A percentile compares a stretch with the other conserved stretches of the same genome.
phyloP scores from a whole-genome alignment of 2,888 invertebrate species.

The Spodoptera exigua region DNA sequence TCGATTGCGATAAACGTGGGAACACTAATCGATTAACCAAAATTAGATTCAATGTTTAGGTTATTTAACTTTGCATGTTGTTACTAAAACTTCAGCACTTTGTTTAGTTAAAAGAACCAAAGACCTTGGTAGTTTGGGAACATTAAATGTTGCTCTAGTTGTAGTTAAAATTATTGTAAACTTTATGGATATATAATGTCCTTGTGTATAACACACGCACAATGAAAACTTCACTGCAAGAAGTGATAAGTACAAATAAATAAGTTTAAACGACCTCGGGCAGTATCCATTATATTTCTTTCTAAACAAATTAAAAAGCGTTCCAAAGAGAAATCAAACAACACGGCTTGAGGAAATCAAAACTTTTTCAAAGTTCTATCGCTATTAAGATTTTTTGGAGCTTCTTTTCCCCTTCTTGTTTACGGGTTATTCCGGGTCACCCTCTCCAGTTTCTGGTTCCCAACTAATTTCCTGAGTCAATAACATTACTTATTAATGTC shows the following conservation, averaged over 20 bases:
- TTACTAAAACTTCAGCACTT: not conserved
- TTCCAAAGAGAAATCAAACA: conserved; percentile 36
- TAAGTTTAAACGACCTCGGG: conserved; percentile 1
- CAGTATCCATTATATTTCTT: conserved; percentile 7
- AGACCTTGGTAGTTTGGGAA: too few species aligned
- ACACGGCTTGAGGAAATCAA: conserved; percentile 43
- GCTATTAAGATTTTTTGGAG: conserved; percentile 43
- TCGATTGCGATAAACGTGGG: conserved; percentile 64
- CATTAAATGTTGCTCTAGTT: too few species aligned
- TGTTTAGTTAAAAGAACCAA: too few species aligned
- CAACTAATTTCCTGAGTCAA: conserved; percentile 22
- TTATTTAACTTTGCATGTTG: conserved; percentile 32
- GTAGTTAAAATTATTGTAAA: too few species aligned
- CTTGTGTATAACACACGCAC: too few species aligned
- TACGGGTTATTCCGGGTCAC: conserved; percentile 16
- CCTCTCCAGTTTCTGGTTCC: conserved; percentile 22
- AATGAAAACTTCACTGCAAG: not conserved
- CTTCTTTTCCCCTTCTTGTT: conserved; percentile 34
- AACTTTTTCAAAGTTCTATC: conserved; percentile 45
- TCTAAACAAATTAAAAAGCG: conserved; percentile 23
- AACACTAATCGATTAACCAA: conserved; percentile 56
- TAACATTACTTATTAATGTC: too few species aligned
- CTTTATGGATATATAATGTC: too few species aligned
- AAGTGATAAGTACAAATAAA: not conserved
- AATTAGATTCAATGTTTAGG: conserved; percentile 53